Percentiles rank a stretch among this genome's conserved stretches.
Evolutionary conservation across 2,888 invertebrate genomes (phyloP).

Genomic region (Sialis lutaria): DNA sequence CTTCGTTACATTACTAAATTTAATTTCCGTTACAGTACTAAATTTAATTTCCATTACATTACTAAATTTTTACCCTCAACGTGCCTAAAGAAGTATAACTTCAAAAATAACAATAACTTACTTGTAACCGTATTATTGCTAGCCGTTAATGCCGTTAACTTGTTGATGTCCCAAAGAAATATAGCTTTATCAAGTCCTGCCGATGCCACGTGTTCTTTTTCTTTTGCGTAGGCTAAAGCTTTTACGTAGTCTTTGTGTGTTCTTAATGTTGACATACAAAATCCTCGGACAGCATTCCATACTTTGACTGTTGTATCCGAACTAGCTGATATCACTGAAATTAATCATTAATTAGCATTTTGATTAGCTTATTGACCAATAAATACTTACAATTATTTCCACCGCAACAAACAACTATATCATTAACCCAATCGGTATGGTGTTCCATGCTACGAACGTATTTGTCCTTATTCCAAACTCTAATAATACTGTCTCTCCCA

Average conservation of each 20-base stretch:
- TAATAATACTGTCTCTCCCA: slow-evolving; percentile 90
- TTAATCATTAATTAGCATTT: neutral
- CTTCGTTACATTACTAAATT: no score
- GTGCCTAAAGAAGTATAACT: no score
- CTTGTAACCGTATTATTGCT: slow-evolving; percentile 98
- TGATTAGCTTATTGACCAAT: neutral
- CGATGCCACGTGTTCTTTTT: slow-evolving; percentile 89
- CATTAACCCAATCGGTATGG: slow-evolving; percentile 99
- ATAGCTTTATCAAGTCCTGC: slow-evolving; percentile 94
- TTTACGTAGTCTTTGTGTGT: slow-evolving; percentile 99
- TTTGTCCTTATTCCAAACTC: slow-evolving; percentile 75
- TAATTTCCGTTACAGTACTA: no score
- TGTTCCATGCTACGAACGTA: slow-evolving; percentile 97
- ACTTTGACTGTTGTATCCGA: slow-evolving; percentile 99
- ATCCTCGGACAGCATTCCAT: slow-evolving; percentile 99
- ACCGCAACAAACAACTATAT: slow-evolving; percentile 92
- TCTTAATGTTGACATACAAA: slow-evolving; percentile 95
- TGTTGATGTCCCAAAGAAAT: slow-evolving; percentile 97
- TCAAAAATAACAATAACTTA: slow-evolving; percentile 26
- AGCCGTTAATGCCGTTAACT: slow-evolving; percentile 89
- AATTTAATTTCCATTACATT: no score
- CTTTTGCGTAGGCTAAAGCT: slow-evolving; percentile 92
- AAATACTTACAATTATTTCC: slow-evolving; percentile 69
- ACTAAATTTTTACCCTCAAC: no score
- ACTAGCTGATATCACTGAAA: slow-evolving; percentile 90